These are phyloP conservation scores for Onthophagus sagittarius DNA, from an alignment of 2,888 invertebrate genomes.

Conservation along the genomic window DNA sequence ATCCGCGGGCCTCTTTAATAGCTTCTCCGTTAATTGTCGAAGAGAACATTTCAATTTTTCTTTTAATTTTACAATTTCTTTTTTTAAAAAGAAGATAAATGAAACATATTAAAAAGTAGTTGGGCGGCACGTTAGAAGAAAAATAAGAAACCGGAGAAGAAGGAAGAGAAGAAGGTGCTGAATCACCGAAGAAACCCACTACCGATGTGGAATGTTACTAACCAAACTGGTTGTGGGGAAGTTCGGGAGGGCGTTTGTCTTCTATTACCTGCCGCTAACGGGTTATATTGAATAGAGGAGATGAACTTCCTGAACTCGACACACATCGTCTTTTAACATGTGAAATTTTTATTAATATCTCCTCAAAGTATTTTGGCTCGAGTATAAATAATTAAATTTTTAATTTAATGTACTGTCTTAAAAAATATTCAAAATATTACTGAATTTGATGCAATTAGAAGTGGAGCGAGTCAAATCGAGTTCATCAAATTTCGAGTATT, in stretches of 20 bases:
- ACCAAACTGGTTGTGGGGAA: not conserved
- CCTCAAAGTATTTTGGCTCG: no score
- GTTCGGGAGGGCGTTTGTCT: not conserved
- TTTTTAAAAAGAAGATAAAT: no score
- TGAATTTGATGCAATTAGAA: no score
- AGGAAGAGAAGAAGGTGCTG: not conserved
- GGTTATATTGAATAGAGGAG: not conserved
- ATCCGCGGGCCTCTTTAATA: slow-evolving; percentile 1
- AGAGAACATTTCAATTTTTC: not conserved
- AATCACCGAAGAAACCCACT: slow-evolving; percentile 4
- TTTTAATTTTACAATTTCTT: no score
- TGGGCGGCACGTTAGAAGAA: not conserved
- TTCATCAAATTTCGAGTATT: no score
- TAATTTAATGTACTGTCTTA: no score
- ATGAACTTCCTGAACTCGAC: not conserved
- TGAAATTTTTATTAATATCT: no score
- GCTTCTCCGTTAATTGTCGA: slow-evolving; percentile 1
- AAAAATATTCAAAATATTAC: no score
- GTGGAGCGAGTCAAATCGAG: no score
- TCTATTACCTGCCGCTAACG: not conserved
- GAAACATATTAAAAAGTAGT: not conserved
- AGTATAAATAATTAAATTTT: no score
- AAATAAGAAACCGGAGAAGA: not conserved
- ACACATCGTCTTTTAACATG: not conserved
- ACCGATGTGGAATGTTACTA: not conserved